Evolutionary conservation across 2,797 vertebrate genomes (phyloP).

Genomic region (Acropternis orthonyx): DNA sequence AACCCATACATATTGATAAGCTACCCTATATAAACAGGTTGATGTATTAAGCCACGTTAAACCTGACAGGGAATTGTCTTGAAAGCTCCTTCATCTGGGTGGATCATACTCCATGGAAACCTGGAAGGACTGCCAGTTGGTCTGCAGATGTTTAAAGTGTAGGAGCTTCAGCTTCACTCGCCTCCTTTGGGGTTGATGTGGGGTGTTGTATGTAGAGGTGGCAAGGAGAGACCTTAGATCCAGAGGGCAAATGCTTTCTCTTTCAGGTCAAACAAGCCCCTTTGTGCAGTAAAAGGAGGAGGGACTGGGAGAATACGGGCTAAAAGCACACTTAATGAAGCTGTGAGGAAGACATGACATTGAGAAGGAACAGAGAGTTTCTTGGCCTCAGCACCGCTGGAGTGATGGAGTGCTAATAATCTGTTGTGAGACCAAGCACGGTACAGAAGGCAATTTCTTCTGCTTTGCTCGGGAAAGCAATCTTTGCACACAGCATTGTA

Average conservation of each 20-base stretch:
- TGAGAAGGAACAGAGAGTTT: background rate
- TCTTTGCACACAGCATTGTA: background rate
- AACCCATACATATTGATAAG: background rate
- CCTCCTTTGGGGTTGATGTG: background rate
- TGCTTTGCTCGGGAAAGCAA: background rate
- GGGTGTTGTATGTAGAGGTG: background rate
- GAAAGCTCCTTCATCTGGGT: background rate
- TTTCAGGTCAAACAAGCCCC: background rate
- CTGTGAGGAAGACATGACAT: background rate
- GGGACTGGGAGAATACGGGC: background rate
- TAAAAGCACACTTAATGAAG: background rate
- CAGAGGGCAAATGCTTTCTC: background rate
- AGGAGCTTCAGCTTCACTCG: background rate
- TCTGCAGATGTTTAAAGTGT: background rate
- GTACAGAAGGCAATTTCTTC: background rate
- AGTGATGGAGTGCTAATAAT: background rate
- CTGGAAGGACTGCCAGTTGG: background rate
- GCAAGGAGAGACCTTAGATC: background rate
- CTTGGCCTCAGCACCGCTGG: background rate
- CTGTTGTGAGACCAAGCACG: background rate
- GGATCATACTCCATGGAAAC: background rate
- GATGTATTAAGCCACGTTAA: background rate
- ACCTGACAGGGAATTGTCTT: background rate
- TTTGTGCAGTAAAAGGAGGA: background rate
- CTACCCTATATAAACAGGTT: background rate